Percentiles rank a stretch among this genome's conserved stretches.
phyloP scores from a whole-genome alignment of 1,140 invertebrate species.

The Drosophila repletoides region DNA sequence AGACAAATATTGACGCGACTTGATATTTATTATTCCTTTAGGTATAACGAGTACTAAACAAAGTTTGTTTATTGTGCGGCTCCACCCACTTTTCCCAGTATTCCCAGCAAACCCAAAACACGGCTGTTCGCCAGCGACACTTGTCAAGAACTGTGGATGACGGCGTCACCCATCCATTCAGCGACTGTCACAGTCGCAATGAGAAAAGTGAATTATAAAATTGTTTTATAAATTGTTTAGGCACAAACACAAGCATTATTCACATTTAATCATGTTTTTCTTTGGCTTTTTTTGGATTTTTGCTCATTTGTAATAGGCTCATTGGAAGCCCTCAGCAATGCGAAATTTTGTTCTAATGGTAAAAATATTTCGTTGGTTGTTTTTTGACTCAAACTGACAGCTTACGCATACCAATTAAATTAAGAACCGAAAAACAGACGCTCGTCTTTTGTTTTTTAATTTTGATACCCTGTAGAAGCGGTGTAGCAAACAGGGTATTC shows the following conservation, averaged over 20 bases:
- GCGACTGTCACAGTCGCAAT: not conserved
- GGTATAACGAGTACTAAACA: no score
- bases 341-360: conserved; percentile 51
- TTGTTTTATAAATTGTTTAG: conserved; percentile 18
- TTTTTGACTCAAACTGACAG: conserved; percentile 35
- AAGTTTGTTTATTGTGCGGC: no score
- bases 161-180: not conserved
- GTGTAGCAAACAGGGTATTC: not conserved
- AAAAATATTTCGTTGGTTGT: conserved; percentile 39
- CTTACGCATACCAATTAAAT: conserved; percentile 59
- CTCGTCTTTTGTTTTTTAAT: conserved; percentile 1
- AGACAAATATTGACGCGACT: conserved; percentile 58
- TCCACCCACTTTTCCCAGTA: no score
- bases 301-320: conserved; percentile 25
- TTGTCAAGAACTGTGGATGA: conserved; percentile 49
- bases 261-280: conserved; percentile 15
- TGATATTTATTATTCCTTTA: conserved; percentile 7
- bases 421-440: conserved; percentile 12
- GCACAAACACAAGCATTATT: conserved; percentile 27
- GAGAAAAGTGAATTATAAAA: conserved; percentile 4
- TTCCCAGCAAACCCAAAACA: no score
- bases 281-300: not conserved
- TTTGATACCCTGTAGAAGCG: not conserved
- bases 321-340: conserved; percentile 16
- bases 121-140: conserved; percentile 28